Evolutionary conservation across 1,140 invertebrate species (phyloP).

Genomic region (Plectus sambesii): DNA sequence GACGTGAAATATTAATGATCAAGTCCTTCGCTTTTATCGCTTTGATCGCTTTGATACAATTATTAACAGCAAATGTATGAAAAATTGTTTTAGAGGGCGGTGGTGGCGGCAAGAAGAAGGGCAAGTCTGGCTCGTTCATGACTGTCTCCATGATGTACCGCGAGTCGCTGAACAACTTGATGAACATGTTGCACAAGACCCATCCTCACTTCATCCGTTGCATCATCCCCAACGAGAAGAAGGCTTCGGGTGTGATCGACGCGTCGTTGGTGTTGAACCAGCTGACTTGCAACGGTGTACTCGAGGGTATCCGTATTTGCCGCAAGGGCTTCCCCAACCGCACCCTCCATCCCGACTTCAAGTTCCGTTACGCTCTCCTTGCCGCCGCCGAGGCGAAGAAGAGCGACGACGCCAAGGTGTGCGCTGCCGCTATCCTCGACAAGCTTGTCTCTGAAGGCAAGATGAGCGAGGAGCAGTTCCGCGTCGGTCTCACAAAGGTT

Average conservation of each 20-base stretch:
- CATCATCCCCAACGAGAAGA: slow-evolving; percentile 98
- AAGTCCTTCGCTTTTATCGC: too few species aligned
- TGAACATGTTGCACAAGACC: slow-evolving; percentile 53
- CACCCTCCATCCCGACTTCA: slow-evolving; percentile 75
- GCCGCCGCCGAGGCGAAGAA: slow-evolving; percentile 38
- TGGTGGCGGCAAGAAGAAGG: slow-evolving; percentile 44
- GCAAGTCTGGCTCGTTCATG: slow-evolving; percentile 44
- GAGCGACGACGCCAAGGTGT: slow-evolving; percentile 39
- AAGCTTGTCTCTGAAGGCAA: slow-evolving; percentile 37
- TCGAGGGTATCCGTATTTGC: slow-evolving; percentile 99
- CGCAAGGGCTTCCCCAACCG: slow-evolving; percentile 92
- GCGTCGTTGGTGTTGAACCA: slow-evolving; percentile 50
- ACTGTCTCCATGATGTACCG: slow-evolving; percentile 44
- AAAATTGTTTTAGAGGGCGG: slow-evolving; percentile 15
- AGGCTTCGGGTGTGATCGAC: slow-evolving; percentile 60
- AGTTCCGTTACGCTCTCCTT: slow-evolving; percentile 55
- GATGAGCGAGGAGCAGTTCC: slow-evolving; percentile 40
- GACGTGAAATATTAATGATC: too few species aligned
- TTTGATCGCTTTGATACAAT: slow-evolving; percentile 18
- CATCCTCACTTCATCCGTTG: slow-evolving; percentile 99
- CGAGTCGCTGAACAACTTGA: slow-evolving; percentile 43
- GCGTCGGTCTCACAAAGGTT: slow-evolving; percentile 41
- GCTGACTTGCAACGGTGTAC: slow-evolving; percentile 99
- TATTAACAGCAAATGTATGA: slow-evolving; percentile 1
- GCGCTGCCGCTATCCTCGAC: slow-evolving; percentile 36